phyloP scores from a whole-genome alignment of 2,888 invertebrate species.

The Corbicula japonica region DNA sequence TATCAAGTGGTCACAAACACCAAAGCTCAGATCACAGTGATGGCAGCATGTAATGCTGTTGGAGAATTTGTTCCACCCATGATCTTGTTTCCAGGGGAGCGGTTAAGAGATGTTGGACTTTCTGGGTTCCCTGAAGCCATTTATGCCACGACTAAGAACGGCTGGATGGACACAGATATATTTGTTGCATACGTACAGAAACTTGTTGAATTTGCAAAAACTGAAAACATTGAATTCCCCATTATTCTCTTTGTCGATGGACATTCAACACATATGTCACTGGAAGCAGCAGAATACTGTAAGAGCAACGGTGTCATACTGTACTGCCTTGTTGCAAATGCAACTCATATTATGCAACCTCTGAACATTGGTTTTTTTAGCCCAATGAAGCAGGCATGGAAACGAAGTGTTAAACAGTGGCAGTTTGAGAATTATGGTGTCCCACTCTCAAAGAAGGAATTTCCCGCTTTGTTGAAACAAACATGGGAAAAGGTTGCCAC shows the following conservation, averaged over 20 bases:
- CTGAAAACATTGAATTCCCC: no score
- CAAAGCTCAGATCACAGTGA: constrained; percentile 55
- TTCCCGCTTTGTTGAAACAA: constrained; percentile 18
- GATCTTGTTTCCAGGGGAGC: constrained; percentile 52
- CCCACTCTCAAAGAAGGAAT: constrained; percentile 19
- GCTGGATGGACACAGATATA: no score
- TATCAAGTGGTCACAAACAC: constrained; percentile 32
- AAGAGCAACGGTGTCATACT: constrained; percentile 32
- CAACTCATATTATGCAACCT: no score
- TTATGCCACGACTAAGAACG: no score
- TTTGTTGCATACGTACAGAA: no score
- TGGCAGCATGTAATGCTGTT: constrained; percentile 46
- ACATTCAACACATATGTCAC: no score
- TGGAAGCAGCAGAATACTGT: no score
- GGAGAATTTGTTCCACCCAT: constrained; percentile 47
- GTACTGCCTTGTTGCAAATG: constrained; percentile 49
- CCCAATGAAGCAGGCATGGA: constrained; percentile 30
- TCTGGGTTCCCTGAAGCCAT: constrained; percentile 32
- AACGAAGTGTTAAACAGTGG: constrained; percentile 28
- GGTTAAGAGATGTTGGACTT: constrained; percentile 42
- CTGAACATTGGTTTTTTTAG: constrained; percentile 42
- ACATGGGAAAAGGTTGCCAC: no score
- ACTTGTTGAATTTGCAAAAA: no score
- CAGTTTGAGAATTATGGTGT: constrained; percentile 23
- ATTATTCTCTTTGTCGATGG: no score